Percentiles rank a stretch among this genome's conserved stretches.
phyloP scores from a whole-genome alignment of 2,113 vertebrate genomes.

The Upupa epops region DNA sequence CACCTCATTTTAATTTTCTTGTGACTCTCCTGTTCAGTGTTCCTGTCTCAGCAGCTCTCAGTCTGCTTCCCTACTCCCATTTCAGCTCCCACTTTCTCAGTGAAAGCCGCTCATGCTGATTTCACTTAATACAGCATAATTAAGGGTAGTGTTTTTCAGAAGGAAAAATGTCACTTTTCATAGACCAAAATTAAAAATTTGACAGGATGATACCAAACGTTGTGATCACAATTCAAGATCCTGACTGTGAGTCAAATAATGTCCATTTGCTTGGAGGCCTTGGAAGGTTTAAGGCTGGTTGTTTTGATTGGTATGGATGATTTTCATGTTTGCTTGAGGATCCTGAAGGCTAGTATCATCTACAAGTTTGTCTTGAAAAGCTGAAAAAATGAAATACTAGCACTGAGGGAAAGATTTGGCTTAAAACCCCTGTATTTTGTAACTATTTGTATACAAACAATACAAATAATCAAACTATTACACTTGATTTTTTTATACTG shows the following conservation, averaged over 20 bases:
- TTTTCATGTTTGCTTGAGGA: not conserved
- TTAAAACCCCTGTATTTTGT: not conserved
- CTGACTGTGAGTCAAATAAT: not conserved
- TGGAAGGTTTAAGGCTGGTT: fast-evolving
- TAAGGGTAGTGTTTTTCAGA: not conserved
- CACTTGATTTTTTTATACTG: not conserved
- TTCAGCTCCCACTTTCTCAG: constrained; percentile 41
- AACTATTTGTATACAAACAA: not conserved
- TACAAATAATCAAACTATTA: not conserved
- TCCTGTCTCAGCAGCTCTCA: constrained; percentile 27
- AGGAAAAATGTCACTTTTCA: not conserved
- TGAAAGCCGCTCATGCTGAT: constrained; percentile 16
- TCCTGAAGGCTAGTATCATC: not conserved
- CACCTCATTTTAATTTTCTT: not conserved
- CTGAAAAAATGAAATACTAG: not conserved
- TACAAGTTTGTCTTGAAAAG: not conserved
- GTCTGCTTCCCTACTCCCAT: constrained; percentile 24
- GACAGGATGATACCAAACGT: not conserved
- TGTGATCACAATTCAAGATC: not conserved
- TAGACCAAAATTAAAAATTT: not conserved
- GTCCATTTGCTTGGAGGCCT: not conserved
- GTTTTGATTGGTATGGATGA: not conserved
- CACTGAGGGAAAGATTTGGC: not conserved
- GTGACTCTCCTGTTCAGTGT: not conserved
- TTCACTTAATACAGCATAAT: constrained; percentile 38